Evolutionary conservation across 1,140 invertebrate species (phyloP).

Genomic region (Eulimnadia texana): DNA sequence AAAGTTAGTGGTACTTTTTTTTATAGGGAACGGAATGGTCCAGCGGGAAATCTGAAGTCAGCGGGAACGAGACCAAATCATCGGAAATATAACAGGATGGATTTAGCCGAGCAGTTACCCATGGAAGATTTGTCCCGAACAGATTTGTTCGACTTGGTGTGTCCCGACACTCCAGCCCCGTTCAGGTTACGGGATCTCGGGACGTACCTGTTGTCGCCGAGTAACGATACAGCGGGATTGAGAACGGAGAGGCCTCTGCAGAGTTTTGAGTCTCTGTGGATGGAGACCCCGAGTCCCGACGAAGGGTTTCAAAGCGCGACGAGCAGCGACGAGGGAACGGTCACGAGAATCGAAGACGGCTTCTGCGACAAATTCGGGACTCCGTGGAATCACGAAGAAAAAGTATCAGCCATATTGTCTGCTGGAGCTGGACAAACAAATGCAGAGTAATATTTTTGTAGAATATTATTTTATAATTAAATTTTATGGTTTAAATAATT

Average conservation of each 20-base stretch:
- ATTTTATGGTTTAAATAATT: neutral
- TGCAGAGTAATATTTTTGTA: neutral
- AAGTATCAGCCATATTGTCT: too few relatives aligned
- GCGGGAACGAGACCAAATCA: too few relatives aligned
- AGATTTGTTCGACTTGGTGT: slow-evolving; percentile 14
- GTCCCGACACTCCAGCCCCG: slow-evolving; percentile 11
- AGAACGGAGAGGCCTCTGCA: neutral
- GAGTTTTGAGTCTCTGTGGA: slow-evolving; percentile 8
- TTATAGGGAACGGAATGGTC: too few relatives aligned
- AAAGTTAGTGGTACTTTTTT: too few relatives aligned
- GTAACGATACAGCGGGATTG: neutral
- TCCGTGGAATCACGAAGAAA: neutral
- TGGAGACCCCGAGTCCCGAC: slow-evolving; percentile 13
- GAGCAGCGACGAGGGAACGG: slow-evolving; percentile 9
- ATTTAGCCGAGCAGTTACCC: slow-evolving; percentile 11
- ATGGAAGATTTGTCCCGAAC: slow-evolving; percentile 14
- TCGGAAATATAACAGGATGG: too few relatives aligned
- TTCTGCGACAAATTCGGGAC: slow-evolving; percentile 5
- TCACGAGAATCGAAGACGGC: neutral
- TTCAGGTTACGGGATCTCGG: slow-evolving; percentile 8
- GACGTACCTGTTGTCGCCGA: neutral
- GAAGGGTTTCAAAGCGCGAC: slow-evolving; percentile 11
- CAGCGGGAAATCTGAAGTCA: too few relatives aligned
- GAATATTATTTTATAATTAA: neutral
- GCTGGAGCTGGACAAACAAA: neutral